These are phyloP conservation scores for Drosophila multiciliata DNA, from an alignment of 2,888 invertebrate genomes.

Conservation along the genomic window DNA sequence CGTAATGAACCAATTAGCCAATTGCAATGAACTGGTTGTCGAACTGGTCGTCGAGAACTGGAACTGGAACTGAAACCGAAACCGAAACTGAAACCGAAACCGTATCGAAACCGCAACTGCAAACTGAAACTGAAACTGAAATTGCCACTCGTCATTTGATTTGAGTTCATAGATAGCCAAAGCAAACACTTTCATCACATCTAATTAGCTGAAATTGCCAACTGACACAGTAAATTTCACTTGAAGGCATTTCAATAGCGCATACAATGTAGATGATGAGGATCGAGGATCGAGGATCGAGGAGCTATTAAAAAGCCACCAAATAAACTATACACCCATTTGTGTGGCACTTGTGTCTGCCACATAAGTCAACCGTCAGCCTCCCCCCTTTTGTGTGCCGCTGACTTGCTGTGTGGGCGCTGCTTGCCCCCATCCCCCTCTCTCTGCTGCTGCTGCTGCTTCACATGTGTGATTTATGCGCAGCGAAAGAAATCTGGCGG, in stretches of 20 bases:
- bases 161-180: not conserved
- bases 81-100: slow-evolving; percentile 3
- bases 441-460: not conserved
- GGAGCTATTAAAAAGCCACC: slow-evolving; percentile 75
- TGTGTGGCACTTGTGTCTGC: slow-evolving; percentile 48
- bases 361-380: slow-evolving; percentile 67
- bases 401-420: slow-evolving; percentile 63
- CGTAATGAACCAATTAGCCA: slow-evolving; percentile 83
- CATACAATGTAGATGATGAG: slow-evolving; percentile 67
- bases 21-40: slow-evolving; percentile 49
- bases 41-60: slow-evolving; percentile 14
- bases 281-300: slow-evolving; percentile 41
- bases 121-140: not conserved
- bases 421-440: not conserved
- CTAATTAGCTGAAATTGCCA: slow-evolving; percentile 81
- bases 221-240: slow-evolving; percentile 80
- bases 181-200: slow-evolving; percentile 68
- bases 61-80: slow-evolving; percentile 17
- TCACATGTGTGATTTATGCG: slow-evolving; percentile 74
- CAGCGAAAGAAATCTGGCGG: slow-evolving; percentile 52
- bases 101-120: not conserved
- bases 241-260: slow-evolving; percentile 75
- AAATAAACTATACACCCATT: slow-evolving; percentile 47
- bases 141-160: not conserved
- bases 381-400: slow-evolving; percentile 6